A percentile compares a stretch with the other conserved stretches of the same genome.
These are phyloP conservation scores for Holothuria scabra DNA, from an alignment of 53 echinoderm and acorn worm species.

Conservation along the genomic window DNA sequence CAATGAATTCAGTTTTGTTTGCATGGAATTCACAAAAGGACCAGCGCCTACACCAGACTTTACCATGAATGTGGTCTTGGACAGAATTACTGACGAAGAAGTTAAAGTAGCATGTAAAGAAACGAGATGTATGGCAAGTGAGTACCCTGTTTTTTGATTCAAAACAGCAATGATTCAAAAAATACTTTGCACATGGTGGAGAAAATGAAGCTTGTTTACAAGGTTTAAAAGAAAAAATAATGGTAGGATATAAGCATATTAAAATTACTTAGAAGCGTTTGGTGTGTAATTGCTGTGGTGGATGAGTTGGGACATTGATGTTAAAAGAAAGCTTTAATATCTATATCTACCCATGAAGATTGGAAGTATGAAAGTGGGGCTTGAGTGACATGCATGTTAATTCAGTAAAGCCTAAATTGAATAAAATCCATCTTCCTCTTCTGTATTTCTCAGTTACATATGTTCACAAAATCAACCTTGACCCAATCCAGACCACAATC, in stretches of 20 bases:
- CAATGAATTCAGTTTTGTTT: conserved; percentile 76
- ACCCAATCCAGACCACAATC: conserved; percentile 63
- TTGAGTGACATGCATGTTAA: no score
- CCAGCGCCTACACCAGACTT: conserved; percentile 77
- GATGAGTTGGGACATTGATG: no score
- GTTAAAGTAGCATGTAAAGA: conserved; percentile 67
- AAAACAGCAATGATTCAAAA: background rate
- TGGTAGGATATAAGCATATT: no score
- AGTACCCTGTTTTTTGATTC: conserved; percentile 3
- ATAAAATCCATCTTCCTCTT: no score
- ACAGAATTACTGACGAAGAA: conserved; percentile 33
- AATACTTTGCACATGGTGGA: no score
- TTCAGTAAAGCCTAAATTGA: no score
- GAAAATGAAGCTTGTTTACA: background rate
- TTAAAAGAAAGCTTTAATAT: no score
- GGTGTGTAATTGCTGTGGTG: no score
- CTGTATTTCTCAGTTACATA: conserved; percentile 41
- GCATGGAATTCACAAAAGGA: conserved; percentile 86
- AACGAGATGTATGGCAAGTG: conserved; percentile 75
- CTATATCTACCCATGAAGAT: no score
- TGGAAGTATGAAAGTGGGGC: no score
- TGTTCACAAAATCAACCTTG: conserved; percentile 52
- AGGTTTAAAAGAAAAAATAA: background rate
- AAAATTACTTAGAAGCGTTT: no score
- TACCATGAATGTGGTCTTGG: conserved; percentile 69